Base-by-base conservation (phyloP, 2,113 vertebrate species). In the Tragulus kanchil region DNA sequence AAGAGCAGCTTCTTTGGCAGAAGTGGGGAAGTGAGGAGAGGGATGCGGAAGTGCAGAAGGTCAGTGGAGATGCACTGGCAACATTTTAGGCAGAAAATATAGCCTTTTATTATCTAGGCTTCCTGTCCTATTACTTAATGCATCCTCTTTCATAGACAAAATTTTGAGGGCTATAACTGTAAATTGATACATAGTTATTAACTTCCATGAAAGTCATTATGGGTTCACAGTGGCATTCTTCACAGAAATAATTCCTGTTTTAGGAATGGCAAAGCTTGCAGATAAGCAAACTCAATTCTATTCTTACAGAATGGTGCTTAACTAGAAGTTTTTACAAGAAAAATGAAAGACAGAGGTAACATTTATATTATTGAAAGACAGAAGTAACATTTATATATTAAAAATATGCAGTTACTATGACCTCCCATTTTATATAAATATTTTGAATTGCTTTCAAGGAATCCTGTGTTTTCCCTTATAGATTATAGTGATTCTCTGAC, bases 161-260 rank as follows among this genome's bases (percentile, higher is more conserved):
- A 93, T 81, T 90, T 50, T 59, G 45, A 77, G 94, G 61, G 1
- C 85, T 81, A 94, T 64, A 95, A 81, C 59, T 85, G 42, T 85
- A 73, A 62, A 92, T 25, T 81, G 83, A 67, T 90, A 61, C 23
- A 85, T 8, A 64, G 11, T n/a, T 85, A 77, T 90, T 77, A 79
- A 97, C 93, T 97, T 95, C 64, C 84, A 77, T 69, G 93, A 96
- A 97, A 96, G 42, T 78, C 65, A 86, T 75, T 96, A 85, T 73
- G 73, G 52, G 31, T 85, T 98, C 97, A 96, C 94, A 94, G 92
- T 75, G 96, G 75, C 69, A 94, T 95, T 96, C 87, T 71, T 90
- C 83, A 94, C 93, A 90, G 90, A 96, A 98, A 97, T 81, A 97
- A 92, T 67, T 91, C 92, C 96, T 85, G 48, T 97, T 88, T 93